Evolutionary conservation across 2,113 vertebrate genomes (phyloP).

Genomic region (Struthio camelus): DNA sequence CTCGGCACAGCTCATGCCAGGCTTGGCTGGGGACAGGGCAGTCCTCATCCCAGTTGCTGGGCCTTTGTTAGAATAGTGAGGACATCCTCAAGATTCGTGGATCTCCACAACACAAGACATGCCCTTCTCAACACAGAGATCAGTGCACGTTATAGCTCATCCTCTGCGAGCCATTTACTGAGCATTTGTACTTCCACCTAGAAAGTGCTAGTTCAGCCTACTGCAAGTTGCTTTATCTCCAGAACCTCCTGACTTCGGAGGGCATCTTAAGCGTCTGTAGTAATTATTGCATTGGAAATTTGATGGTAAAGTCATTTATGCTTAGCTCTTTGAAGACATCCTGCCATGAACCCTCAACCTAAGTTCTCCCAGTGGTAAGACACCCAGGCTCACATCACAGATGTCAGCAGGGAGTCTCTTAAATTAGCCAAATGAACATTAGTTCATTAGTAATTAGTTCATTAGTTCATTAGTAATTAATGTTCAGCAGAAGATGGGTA

Average conservation of each 20-base stretch:
- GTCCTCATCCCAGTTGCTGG: neutral
- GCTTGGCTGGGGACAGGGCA: neutral
- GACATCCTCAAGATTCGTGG: neutral
- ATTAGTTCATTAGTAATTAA: neutral
- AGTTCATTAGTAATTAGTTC: no score
- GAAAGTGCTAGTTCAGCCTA: neutral
- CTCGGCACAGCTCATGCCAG: neutral
- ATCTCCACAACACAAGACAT: neutral
- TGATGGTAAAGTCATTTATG: neutral
- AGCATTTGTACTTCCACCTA: neutral
- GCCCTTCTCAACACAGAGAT: neutral
- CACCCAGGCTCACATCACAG: neutral
- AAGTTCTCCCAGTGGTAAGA: neutral
- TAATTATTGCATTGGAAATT: neutral
- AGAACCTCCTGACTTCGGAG: neutral
- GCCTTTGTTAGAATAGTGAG: neutral
- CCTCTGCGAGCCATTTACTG: fast-evolving
- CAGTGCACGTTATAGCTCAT: neutral
- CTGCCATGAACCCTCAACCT: neutral
- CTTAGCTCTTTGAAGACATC: neutral
- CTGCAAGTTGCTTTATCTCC: neutral
- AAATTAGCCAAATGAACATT: no score
- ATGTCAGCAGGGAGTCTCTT: neutral
- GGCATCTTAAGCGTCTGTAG: neutral
- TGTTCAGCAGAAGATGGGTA: neutral